These are phyloP conservation scores for Siderastrea radians DNA, from an alignment of 92 coral and sea anemone species.

Conservation along the genomic window DNA sequence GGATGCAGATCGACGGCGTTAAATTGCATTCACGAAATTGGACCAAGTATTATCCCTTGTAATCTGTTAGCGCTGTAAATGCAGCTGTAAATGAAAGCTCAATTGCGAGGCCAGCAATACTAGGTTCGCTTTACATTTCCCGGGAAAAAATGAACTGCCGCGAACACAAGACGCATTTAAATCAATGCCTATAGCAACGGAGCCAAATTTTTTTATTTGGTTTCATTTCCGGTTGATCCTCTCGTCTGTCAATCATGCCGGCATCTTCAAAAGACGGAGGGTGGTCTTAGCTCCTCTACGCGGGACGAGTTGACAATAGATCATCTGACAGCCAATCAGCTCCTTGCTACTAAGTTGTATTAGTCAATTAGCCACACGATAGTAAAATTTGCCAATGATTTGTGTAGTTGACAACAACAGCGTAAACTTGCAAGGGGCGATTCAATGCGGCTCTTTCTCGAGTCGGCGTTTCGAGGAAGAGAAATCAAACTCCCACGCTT, in stretches of 20 bases:
- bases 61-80: not conserved
- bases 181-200: constrained; percentile 30
- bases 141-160: constrained; percentile 1
- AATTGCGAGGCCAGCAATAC: not conserved
- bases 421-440: constrained; percentile 59
- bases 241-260: constrained; percentile 79
- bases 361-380: constrained; percentile 84
- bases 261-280: constrained; percentile 75
- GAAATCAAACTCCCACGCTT: constrained; percentile 80
- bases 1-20: constrained; percentile 1
- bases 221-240: constrained; percentile 86
- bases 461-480: constrained; percentile 48
- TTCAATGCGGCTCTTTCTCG: constrained; percentile 72
- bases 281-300: constrained; percentile 72
- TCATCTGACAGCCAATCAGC: constrained; percentile 73
- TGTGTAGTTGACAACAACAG: constrained; percentile 86
- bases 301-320: constrained; percentile 81
- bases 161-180: not conserved
- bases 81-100: not conserved
- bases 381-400: constrained; percentile 78
- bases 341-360: constrained; percentile 67
- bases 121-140: not conserved
- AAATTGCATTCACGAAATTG: constrained; percentile 1
- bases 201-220: constrained; percentile 48
- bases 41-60: not conserved